Conservation (phyloP, 2,888 invertebrate genomes). For the Oscheius sp. region DNA sequence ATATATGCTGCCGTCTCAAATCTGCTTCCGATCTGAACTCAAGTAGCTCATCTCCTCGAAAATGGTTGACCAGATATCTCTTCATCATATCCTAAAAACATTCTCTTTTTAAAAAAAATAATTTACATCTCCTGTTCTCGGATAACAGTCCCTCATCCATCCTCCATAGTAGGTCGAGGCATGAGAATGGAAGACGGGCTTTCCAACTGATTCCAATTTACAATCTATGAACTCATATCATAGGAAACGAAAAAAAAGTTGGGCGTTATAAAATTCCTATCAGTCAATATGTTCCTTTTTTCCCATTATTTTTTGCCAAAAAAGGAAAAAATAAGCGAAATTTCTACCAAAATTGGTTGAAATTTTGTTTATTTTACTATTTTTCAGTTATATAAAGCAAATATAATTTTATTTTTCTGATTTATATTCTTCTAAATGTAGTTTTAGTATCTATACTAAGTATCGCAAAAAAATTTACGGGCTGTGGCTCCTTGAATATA, state of each 20-base stretch:
- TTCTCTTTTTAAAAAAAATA: background rate
- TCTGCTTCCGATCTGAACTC: constrained; percentile 71
- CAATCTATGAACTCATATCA: too few species aligned
- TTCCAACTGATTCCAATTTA: constrained; percentile 71
- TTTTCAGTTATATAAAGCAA: background rate
- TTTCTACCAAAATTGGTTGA: background rate
- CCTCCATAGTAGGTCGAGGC: constrained; percentile 71
- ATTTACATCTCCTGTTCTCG: constrained; percentile 63
- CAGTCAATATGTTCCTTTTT: too few species aligned
- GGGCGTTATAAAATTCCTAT: too few species aligned
- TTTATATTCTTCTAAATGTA: too few species aligned
- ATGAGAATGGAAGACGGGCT: constrained; percentile 72
- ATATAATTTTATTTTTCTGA: too few species aligned
- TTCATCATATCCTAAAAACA: constrained; percentile 50
- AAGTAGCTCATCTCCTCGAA: constrained; percentile 71
- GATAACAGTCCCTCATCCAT: constrained; percentile 72
- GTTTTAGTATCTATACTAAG: too few species aligned
- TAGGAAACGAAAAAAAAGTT: too few species aligned
- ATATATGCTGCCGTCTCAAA: constrained; percentile 58
- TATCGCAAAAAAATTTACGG: too few species aligned
- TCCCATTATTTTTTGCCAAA: too few species aligned
- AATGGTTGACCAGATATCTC: constrained; percentile 71
- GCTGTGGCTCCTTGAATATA: constrained; percentile 70
- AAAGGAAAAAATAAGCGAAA: too few species aligned
- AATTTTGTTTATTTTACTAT: background rate